A percentile compares a stretch with the other conserved stretches of the same genome.
These are phyloP conservation scores for Ennomos fuscantarius DNA, from an alignment of 2,888 invertebrate species.

Conservation along the genomic window DNA sequence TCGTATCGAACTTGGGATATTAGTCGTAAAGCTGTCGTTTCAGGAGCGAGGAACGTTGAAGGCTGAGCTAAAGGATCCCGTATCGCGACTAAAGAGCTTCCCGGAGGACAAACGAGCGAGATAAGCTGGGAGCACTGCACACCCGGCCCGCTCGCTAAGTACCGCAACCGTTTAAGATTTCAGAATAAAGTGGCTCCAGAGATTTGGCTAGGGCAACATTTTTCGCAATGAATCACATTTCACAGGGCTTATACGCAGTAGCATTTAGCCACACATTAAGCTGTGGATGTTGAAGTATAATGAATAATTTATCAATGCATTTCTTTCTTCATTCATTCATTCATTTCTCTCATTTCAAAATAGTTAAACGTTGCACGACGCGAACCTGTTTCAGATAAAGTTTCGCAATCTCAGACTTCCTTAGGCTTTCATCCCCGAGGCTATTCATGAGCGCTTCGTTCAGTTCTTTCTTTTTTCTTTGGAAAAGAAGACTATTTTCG, in stretches of 20 bases:
- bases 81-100: slow-evolving; percentile 70
- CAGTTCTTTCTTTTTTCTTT: slow-evolving; percentile 35
- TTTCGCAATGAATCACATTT: slow-evolving; percentile 30
- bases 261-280: slow-evolving; percentile 5
- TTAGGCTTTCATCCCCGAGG: slow-evolving; percentile 37
- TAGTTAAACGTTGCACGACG: slow-evolving; percentile 30
- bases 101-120: slow-evolving; percentile 74
- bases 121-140: slow-evolving; percentile 64
- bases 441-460: slow-evolving; percentile 38
- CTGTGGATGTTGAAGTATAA: neutral
- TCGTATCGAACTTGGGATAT: slow-evolving; percentile 48
- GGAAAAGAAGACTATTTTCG: slow-evolving; percentile 33
- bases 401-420: slow-evolving; percentile 42
- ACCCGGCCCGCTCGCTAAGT: slow-evolving; percentile 41
- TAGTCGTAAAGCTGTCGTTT: slow-evolving; percentile 51
- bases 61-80: slow-evolving; percentile 47
- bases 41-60: slow-evolving; percentile 43
- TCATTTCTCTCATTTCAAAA: slow-evolving; percentile 30
- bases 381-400: slow-evolving; percentile 38
- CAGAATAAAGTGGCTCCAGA: slow-evolving; percentile 32
- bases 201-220: slow-evolving; percentile 28
- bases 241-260: slow-evolving; percentile 14
- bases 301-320: slow-evolving; percentile 6
- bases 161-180: slow-evolving; percentile 38
- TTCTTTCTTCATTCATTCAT: too few species aligned